Evolutionary conservation across 1,140 invertebrate species (phyloP).

Genomic region (Catajapyx aquilonaris): DNA sequence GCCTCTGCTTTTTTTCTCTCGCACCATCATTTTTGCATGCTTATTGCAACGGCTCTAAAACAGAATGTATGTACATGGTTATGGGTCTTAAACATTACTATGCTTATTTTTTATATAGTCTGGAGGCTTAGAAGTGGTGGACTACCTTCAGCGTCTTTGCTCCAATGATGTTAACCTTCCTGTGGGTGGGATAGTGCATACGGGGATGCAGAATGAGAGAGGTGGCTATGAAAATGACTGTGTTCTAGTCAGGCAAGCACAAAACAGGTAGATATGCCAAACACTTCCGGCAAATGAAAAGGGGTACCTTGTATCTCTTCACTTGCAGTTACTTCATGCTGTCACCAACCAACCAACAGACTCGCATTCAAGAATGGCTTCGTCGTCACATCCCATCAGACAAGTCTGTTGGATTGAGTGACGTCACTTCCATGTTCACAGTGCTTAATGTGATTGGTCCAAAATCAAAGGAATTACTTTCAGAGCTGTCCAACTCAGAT

Average conservation of each 20-base stretch:
- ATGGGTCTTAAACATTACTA: no score
- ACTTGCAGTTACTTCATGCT: slow-evolving; percentile 51
- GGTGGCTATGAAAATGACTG: slow-evolving; percentile 71
- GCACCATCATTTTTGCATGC: no score
- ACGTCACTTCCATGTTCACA: slow-evolving; percentile 64
- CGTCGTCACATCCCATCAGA: slow-evolving; percentile 38
- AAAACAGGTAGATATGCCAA: slow-evolving; percentile 36
- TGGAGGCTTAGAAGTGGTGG: slow-evolving; percentile 34
- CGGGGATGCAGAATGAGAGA: slow-evolving; percentile 56
- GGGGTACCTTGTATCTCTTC: no score
- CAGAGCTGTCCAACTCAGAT: slow-evolving; percentile 48
- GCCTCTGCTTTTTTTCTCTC: no score
- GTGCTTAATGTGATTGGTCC: slow-evolving; percentile 68
- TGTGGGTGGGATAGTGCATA: slow-evolving; percentile 48
- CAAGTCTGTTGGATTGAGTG: slow-evolving; percentile 39
- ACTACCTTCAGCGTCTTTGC: slow-evolving; percentile 49
- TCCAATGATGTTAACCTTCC: slow-evolving; percentile 55
- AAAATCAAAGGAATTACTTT: slow-evolving; percentile 43
- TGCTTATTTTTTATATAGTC: slow-evolving; percentile 22
- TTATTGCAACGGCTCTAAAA: no score
- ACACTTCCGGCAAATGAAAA: slow-evolving; percentile 35
- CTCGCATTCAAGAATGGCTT: slow-evolving; percentile 50
- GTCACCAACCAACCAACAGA: slow-evolving; percentile 63
- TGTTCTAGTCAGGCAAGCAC: slow-evolving; percentile 41
- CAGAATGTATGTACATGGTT: no score